These are phyloP conservation scores for Stigmatopora argus DNA, from an alignment of 2,113 vertebrate genomes.

Conservation along the genomic window DNA sequence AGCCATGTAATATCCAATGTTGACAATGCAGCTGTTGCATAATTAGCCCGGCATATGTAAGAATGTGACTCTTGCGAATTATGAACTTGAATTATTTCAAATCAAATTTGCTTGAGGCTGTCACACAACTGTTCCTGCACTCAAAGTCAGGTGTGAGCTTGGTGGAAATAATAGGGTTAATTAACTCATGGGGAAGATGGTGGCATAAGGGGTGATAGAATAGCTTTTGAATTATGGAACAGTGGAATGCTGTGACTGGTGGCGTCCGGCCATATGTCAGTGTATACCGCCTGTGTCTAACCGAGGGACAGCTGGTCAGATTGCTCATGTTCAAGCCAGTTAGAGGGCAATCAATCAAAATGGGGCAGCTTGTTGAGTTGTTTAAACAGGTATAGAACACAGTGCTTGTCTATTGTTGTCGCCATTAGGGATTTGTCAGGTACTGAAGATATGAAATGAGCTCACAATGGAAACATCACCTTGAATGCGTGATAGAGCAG, in stretches of 20 bases:
- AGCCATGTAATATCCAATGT: conserved; percentile 23
- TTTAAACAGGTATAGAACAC: conserved; percentile 42
- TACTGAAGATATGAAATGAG: conserved; percentile 34
- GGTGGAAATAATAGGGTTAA: conserved; percentile 54
- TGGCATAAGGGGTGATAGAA: conserved; percentile 56
- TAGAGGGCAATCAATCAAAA: conserved; percentile 68
- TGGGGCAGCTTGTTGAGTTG: conserved; percentile 42
- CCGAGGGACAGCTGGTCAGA: conserved; percentile 66
- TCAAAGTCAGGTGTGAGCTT: conserved; percentile 4
- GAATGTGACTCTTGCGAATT: conserved; percentile 35
- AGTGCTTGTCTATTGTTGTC: conserved; percentile 44
- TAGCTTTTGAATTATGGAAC: conserved; percentile 68
- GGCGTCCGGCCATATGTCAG: conserved; percentile 65
- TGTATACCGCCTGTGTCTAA: conserved; percentile 45
- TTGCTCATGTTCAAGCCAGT: conserved; percentile 60
- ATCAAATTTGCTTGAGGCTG: conserved; percentile 24
- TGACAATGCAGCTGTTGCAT: conserved; percentile 23
- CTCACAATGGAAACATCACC: conserved; percentile 6
- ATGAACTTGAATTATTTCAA: conserved; percentile 39
- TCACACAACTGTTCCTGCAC: conserved; percentile 29
- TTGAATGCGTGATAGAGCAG: conserved; percentile 13
- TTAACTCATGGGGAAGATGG: conserved; percentile 38
- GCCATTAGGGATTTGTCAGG: conserved; percentile 49
- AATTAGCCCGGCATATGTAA: conserved; percentile 49
- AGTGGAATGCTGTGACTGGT: conserved; percentile 62